These are phyloP conservation scores for Perca fluviatilis DNA, from an alignment of 2,113 vertebrate species.

Conservation along the genomic window DNA sequence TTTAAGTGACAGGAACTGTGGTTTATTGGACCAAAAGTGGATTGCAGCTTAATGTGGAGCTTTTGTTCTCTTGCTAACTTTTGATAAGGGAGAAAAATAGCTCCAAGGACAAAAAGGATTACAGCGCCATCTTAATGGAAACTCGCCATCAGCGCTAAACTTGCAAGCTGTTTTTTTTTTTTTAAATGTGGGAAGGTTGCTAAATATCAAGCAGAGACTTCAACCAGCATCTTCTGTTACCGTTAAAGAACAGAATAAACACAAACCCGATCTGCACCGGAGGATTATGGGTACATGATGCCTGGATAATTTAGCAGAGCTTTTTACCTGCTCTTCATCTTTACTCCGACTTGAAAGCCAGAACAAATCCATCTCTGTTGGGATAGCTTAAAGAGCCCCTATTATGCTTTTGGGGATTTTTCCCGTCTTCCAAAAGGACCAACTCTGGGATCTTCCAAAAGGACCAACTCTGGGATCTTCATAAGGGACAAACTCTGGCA, in stretches of 20 bases:
- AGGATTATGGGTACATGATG: constrained; percentile 37
- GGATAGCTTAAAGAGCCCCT: background rate
- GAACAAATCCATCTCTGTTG: background rate
- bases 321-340: background rate
- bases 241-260: background rate
- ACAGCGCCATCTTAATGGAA: background rate
- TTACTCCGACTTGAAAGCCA: background rate
- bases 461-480: too few species aligned
- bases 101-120: background rate
- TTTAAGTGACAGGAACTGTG: background rate
- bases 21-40: background rate
- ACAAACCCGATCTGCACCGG: constrained; percentile 10
- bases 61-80: background rate
- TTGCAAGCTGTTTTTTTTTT: background rate
- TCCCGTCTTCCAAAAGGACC: too few species aligned
- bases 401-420: too few species aligned
- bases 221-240: background rate
- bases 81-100: background rate
- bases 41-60: background rate
- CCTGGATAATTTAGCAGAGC: background rate
- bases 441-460: too few species aligned
- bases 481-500: background rate
- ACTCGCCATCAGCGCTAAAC: background rate
- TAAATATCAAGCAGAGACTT: background rate
- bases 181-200: background rate